Conservation (phyloP, 2,113 vertebrate species). For the Lampris incognitus region DNA sequence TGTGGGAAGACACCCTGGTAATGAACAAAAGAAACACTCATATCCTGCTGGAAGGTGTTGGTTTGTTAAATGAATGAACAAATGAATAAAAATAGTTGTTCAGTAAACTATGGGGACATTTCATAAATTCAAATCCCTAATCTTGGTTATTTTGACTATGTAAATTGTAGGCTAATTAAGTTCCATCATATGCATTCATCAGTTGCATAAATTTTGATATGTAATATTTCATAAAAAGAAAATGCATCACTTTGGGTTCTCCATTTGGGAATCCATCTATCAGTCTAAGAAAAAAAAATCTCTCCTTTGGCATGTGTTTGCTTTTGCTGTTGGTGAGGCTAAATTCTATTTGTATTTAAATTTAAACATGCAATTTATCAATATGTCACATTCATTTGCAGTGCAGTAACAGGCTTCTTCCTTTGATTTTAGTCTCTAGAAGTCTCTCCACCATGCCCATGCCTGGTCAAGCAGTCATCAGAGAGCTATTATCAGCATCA, state of each 20-base stretch:
- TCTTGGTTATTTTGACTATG: neutral
- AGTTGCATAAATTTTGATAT: no score
- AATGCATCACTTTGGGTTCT: no score
- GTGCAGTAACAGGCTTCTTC: neutral
- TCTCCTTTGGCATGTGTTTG: no score
- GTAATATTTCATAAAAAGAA: no score
- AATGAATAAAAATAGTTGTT: neutral
- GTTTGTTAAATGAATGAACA: neutral
- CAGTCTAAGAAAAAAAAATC: no score
- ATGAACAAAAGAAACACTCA: neutral
- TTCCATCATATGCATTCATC: no score
- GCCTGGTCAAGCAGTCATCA: slow-evolving; percentile 18
- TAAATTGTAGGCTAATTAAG: neutral
- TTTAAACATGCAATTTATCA: no score
- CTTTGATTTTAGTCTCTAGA: neutral
- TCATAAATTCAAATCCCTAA: neutral
- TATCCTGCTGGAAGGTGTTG: neutral
- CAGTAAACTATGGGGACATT: neutral
- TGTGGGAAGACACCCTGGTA: neutral
- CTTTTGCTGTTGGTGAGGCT: no score
- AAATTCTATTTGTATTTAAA: slow-evolving; percentile 12
- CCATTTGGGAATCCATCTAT: no score
- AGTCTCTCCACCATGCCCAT: slow-evolving; percentile 18
- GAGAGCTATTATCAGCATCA: slow-evolving; percentile 29
- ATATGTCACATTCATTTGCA: no score